Percentiles rank a stretch among this genome's conserved stretches.
Evolutionary conservation across 2,888 invertebrate species (phyloP).

Genomic region (Coelopa pilipes): DNA sequence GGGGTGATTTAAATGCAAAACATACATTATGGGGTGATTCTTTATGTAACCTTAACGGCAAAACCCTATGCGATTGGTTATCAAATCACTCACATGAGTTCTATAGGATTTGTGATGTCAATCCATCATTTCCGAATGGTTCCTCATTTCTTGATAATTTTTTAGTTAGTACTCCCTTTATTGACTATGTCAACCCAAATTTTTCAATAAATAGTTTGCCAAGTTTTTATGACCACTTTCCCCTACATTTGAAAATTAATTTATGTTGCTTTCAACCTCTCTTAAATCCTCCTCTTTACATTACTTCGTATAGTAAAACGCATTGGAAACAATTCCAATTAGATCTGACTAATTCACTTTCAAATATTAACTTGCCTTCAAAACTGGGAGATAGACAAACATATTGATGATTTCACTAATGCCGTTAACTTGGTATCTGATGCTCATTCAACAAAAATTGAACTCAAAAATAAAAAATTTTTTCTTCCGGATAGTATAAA

Average conservation of each 20-base stretch:
- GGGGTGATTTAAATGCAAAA: neutral
- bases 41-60: neutral
- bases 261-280: neutral
- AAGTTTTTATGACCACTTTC: neutral
- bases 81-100: neutral
- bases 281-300: neutral
- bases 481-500: neutral
- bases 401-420: neutral
- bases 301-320: neutral
- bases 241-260: neutral
- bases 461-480: conserved; percentile 6
- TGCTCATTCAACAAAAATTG: neutral
- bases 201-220: neutral
- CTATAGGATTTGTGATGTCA: neutral
- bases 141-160: neutral
- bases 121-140: neutral
- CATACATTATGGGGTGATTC: neutral
- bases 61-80: neutral
- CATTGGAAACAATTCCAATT: neutral
- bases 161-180: neutral
- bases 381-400: neutral
- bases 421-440: neutral
- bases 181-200: conserved; percentile 1
- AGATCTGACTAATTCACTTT: neutral
- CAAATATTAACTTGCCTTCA: neutral